These are phyloP conservation scores for Leptopterna dolabrata DNA, from an alignment of 2,888 invertebrate genomes.

Conservation along the genomic window DNA sequence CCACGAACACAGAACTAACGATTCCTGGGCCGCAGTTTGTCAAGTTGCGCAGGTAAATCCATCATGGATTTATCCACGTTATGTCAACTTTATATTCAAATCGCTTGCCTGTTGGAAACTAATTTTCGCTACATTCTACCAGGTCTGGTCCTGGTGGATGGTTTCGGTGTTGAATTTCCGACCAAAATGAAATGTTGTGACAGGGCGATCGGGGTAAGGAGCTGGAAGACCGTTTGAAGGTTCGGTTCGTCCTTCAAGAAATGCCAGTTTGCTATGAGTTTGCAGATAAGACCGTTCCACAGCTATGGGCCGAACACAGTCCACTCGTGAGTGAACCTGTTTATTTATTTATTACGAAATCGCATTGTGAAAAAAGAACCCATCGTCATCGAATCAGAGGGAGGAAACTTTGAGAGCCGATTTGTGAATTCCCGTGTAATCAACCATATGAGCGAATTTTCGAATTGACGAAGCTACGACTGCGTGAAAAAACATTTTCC, in stretches of 20 bases:
- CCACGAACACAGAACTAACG: conserved; percentile 76
- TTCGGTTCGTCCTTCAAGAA: conserved; percentile 72
- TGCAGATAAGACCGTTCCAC: conserved; percentile 75
- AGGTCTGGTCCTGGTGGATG: too few relatives aligned
- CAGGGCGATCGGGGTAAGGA: conserved; percentile 72
- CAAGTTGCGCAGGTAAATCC: conserved; percentile 33
- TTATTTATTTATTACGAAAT: not conserved
- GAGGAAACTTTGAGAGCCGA: too few relatives aligned
- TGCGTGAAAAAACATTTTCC: too few relatives aligned
- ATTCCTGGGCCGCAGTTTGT: conserved; percentile 84
- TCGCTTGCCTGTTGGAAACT: too few relatives aligned
- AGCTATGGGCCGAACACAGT: conserved; percentile 76
- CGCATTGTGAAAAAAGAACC: not conserved
- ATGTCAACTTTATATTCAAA: too few relatives aligned
- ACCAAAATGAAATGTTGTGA: not conserved
- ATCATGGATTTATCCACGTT: too few relatives aligned
- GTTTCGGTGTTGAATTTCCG: too few relatives aligned
- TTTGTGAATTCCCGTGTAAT: too few relatives aligned
- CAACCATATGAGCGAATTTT: too few relatives aligned
- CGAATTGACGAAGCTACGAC: too few relatives aligned
- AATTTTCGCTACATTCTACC: not conserved
- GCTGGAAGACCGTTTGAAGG: conserved; percentile 69
- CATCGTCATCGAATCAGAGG: too few relatives aligned
- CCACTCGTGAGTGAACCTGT: conserved; percentile 69
- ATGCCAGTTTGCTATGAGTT: conserved; percentile 79